Percentiles rank a stretch among this genome's conserved stretches.
Evolutionary conservation across 2,888 invertebrate genomes (phyloP).

Genomic region (Mesochorus sp.): DNA sequence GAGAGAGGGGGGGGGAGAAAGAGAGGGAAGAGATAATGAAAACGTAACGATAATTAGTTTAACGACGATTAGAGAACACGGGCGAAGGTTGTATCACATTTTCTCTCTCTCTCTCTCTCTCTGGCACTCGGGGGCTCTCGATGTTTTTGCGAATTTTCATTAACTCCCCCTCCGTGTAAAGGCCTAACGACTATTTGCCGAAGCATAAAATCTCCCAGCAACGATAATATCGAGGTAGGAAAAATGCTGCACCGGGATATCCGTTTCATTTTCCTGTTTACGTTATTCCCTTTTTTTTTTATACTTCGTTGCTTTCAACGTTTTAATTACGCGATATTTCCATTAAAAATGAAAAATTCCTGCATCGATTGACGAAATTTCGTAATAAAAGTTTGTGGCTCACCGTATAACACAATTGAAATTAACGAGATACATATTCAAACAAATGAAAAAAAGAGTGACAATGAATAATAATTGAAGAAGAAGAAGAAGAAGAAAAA

Average conservation of each 20-base stretch:
- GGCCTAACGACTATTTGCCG: background rate
- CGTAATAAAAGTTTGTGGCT: too few relatives aligned
- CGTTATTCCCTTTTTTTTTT: background rate
- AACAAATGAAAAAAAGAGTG: too few relatives aligned
- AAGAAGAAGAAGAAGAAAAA: background rate
- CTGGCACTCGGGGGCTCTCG: too few relatives aligned
- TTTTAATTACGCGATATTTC: slow-evolving; percentile 12
- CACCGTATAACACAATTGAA: too few relatives aligned
- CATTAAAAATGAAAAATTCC: too few relatives aligned
- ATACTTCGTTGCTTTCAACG: background rate
- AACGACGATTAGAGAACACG: slow-evolving; percentile 58
- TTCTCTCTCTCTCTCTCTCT: too few relatives aligned
- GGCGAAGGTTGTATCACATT: slow-evolving; percentile 64
- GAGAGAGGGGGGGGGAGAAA: slow-evolving; percentile 23
- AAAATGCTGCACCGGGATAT: slow-evolving; percentile 1
- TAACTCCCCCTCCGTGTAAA: background rate
- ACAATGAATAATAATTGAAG: too few relatives aligned
- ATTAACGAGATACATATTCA: too few relatives aligned
- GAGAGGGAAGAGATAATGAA: slow-evolving; percentile 69
- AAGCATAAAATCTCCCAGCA: slow-evolving; percentile 6
- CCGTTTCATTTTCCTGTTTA: background rate
- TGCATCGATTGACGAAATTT: too few relatives aligned
- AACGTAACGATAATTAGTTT: slow-evolving; percentile 60
- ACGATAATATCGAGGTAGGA: slow-evolving; percentile 7
- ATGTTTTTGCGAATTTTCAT: slow-evolving; percentile 63